Percentiles rank a stretch among this genome's conserved stretches.
Conservation (phyloP, 2,797 vertebrate genomes). For the Anguilla megastoma region DNA sequence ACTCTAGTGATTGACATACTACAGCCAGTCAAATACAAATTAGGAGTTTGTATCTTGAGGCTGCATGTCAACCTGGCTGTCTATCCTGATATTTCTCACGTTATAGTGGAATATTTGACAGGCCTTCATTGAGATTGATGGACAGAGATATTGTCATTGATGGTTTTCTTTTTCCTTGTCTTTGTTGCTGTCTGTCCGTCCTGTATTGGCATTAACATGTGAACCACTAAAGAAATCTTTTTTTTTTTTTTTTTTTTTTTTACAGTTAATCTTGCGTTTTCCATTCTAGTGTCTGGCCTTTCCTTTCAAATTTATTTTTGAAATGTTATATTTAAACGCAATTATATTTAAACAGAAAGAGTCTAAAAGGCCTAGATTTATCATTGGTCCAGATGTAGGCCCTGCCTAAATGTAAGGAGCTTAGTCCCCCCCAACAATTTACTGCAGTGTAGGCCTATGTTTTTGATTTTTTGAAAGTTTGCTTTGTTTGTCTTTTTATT, state of each 20-base stretch:
- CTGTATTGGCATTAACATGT: neutral
- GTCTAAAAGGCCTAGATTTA: neutral
- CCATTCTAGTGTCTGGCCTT: neutral
- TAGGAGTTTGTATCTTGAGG: neutral
- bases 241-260: neutral
- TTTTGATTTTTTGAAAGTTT: too few relatives aligned
- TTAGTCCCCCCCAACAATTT: neutral
- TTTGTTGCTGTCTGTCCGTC: neutral
- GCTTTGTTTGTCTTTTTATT: too few relatives aligned
- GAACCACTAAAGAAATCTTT: neutral
- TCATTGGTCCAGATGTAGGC: too few relatives aligned
- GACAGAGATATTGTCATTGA: neutral
- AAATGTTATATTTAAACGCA: neutral
- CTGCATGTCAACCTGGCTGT: neutral
- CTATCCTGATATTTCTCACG: neutral
- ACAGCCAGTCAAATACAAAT: neutral
- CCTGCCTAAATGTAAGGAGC: too few relatives aligned
- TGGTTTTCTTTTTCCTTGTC: neutral
- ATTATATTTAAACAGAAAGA: neutral
- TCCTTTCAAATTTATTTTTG: neutral
- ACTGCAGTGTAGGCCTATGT: neutral
- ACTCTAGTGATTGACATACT: neutral
- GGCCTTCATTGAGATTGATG: neutral
- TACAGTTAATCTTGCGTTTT: neutral
- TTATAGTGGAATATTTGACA: neutral